Percentiles rank a stretch among this genome's conserved stretches.
These are phyloP conservation scores for Piscicola geometra DNA, from an alignment of 2,888 invertebrate species.

Conservation along the genomic window DNA sequence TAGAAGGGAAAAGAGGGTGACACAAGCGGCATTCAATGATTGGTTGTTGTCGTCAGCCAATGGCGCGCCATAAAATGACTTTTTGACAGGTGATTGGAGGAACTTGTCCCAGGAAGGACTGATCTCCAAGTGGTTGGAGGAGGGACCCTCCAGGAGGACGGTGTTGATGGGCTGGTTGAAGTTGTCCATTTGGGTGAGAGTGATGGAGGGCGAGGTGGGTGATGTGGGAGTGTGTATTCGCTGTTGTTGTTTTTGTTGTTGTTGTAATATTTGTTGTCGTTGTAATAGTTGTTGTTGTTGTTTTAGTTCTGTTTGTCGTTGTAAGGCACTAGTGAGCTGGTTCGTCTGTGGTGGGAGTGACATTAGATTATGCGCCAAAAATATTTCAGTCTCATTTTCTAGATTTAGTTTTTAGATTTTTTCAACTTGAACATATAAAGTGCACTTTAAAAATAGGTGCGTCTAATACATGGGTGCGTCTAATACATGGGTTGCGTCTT, in stretches of 20 bases:
- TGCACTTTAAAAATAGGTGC: too few species aligned
- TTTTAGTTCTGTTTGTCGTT: too few species aligned
- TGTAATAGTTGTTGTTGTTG: too few species aligned
- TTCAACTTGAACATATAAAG: too few species aligned
- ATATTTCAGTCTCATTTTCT: too few species aligned
- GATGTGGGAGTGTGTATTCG: background rate
- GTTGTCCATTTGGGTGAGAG: conserved; percentile 19
- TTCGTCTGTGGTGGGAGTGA: too few species aligned
- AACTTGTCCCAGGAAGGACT: conserved; percentile 32
- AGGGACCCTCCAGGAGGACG: conserved; percentile 18
- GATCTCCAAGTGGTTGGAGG: background rate
- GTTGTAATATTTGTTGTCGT: too few species aligned
- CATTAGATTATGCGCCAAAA: too few species aligned
- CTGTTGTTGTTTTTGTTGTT: background rate
- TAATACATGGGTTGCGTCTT: too few species aligned
- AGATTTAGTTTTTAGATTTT: too few species aligned
- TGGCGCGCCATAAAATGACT: background rate
- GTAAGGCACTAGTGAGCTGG: too few species aligned
- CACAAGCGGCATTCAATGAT: background rate
- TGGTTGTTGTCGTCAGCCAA: background rate
- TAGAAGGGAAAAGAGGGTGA: background rate
- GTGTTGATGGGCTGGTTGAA: conserved; percentile 12
- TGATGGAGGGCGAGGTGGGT: conserved; percentile 24
- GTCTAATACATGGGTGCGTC: too few species aligned
- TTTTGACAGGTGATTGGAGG: conserved; percentile 15